phyloP scores from a whole-genome alignment of 1,140 invertebrate genomes.

The Mycetomoellerius zeteki region DNA sequence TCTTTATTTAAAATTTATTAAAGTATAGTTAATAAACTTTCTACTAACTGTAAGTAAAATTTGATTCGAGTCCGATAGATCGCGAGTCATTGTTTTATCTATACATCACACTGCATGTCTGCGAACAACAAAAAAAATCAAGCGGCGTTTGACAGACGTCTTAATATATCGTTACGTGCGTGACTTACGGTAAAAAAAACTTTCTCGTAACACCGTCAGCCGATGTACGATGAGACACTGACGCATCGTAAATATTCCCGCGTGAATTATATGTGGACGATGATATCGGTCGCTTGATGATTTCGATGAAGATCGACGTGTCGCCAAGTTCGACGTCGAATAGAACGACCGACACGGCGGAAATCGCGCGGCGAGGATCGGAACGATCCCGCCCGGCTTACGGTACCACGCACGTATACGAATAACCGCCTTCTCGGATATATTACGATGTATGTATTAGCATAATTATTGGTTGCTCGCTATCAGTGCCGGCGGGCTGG shows the following conservation, averaged over 20 bases:
- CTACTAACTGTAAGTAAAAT: no score
- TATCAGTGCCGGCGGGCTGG: conserved; percentile 84
- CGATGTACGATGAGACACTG: no score
- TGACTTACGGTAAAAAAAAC: conserved; percentile 30
- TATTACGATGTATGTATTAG: conserved; percentile 84
- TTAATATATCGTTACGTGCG: background rate
- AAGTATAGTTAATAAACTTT: no score
- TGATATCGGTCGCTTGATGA: background rate
- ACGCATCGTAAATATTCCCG: conserved; percentile 12
- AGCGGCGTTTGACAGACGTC: background rate
- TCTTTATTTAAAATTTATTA: no score
- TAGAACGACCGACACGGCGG: conserved; percentile 41
- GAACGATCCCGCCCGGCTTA: conserved; percentile 42
- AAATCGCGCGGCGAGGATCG: conserved; percentile 42
- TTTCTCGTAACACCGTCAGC: background rate
- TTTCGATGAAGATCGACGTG: conserved; percentile 19
- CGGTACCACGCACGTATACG: conserved; percentile 69
- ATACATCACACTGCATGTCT: background rate
- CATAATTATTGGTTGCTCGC: conserved; percentile 85
- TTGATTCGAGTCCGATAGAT: background rate
- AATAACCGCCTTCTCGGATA: conserved; percentile 81
- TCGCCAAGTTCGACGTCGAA: conserved; percentile 23
- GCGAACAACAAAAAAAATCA: conserved; percentile 10
- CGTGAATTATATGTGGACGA: conserved; percentile 5
- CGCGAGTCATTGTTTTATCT: background rate